phyloP scores from a whole-genome alignment of 2,888 invertebrate species.

The Phaonia tiefii region DNA sequence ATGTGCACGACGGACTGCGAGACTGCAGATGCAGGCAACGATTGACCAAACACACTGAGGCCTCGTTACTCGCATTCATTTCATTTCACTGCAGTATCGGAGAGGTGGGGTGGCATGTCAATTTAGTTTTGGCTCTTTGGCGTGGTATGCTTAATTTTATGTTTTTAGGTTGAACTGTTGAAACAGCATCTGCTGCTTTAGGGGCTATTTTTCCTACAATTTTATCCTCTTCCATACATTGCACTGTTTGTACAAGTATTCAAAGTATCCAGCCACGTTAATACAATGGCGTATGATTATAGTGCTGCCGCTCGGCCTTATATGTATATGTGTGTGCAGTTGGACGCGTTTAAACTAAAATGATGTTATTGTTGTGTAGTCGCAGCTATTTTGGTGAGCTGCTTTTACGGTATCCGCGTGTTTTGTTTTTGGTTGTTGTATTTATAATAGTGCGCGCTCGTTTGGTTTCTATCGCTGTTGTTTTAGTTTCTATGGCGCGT shows the following conservation, averaged over 20 bases:
- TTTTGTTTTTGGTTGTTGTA: no score
- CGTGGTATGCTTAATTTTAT: constrained; percentile 40
- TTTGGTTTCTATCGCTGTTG: neutral
- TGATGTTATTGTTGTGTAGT: neutral
- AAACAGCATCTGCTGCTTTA: constrained; percentile 28
- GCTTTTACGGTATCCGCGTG: no score
- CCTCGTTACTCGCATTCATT: neutral
- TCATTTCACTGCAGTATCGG: neutral
- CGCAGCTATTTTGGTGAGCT: neutral
- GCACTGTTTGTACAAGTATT: constrained; percentile 24
- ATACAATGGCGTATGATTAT: neutral
- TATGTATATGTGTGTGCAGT: neutral
- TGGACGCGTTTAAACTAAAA: neutral
- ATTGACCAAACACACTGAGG: neutral
- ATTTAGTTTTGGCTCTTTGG: constrained; percentile 25
- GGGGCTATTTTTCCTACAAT: constrained; percentile 13
- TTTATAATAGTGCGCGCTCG: neutral
- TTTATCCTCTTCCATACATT: neutral
- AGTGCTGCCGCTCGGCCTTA: neutral
- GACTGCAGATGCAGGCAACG: neutral
- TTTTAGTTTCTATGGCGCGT: neutral
- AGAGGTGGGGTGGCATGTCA: neutral
- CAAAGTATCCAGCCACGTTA: neutral
- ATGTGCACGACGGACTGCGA: neutral
- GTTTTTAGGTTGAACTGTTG: constrained; percentile 9